Evolutionary conservation across 2,113 vertebrate genomes (phyloP), one percentile per base, ranked within the genome.

Genomic region (Cheirogaleus medius): DNA sequence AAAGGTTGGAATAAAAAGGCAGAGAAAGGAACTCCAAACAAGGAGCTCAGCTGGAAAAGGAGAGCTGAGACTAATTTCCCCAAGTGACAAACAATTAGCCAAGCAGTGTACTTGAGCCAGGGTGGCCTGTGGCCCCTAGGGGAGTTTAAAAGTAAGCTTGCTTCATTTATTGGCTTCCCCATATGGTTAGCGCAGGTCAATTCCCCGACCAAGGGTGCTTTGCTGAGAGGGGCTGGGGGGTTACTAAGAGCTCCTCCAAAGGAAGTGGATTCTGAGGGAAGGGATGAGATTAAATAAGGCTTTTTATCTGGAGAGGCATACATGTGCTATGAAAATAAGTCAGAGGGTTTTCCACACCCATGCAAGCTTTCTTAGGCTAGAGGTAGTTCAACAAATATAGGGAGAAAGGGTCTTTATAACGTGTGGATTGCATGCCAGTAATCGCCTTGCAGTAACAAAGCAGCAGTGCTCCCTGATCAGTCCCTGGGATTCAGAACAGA

Each of bases 401-500:
- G 3, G 17, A 20, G 9, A 2, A 74, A 54, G 21, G n/a, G 20
- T 0, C 12, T 90, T 94, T 83, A 34, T 25, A 95, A 78, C 34
- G 69, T 89, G 44, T 82, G 44, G 39, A 47, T 81, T 95, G 91
- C 87, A 54, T 74, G 56, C 74, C 52, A 71, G 32, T 18, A 27
- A 27, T 89, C 0, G 0, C 39, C 14, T 96, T 91, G 52, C 0
- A 10, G 32, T 69, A 80, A 63, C 20, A 64, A 94, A 96, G 34
- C 56, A 87, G 63, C 37, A 69, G 17, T 47, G 32, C 39, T 91
- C 64, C 39, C 63, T 87, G 56, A 71, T 93, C 68, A 87, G 54
- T 64, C 66, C 80, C 68, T 47, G 32, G 37, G 56, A 80, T 66
- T 91, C 52, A 90, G 95, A 95, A 95, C 44, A 97, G 91, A 90